Evolutionary conservation across 2,888 invertebrate species (phyloP), one percentile per base, ranked within the genome.

Genomic region (Marronus borbonicus): DNA sequence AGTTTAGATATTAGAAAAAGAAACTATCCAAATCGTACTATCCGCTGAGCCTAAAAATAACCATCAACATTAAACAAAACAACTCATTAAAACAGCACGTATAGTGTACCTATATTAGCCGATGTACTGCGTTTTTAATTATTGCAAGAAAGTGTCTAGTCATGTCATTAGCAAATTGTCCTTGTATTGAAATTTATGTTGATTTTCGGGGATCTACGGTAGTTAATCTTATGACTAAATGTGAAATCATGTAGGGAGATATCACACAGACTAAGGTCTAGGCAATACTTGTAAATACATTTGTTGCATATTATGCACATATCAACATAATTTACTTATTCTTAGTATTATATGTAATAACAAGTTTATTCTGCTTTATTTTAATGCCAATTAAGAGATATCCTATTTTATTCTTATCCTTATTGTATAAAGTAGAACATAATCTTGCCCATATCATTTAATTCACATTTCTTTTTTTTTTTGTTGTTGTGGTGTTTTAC

Each of bases 141-240:
- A 58, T 62, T 12, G 31, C 62, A 62, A 17, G 55, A 31, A 70
- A 70, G 20, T 31, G 55, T 36, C 31, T 55, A 70, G 70, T 70
- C 70, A 70, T 69, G 31, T 36, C 31, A 17, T 70, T 68, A 68
- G 24, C 50, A 68, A 70, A 31, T 58, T 58, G 55, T 70, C 55
- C 70, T 68, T 68, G 68, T 50, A 68, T 8, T 58, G 20, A 58
- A 50, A 68, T 68, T 55, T 55, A 12, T 44, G 55, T 58, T 17
- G n/a, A 31, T n/a, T 70, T 52, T 36, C 5, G 55, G 55, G 55
- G 70, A 70, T 55, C 55, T 70, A 70, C 55, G 70, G n/a, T 70
- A 52, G 31, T 14, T 50, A 20, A 12, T 58, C 17, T 8, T 20
- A 3, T 49, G 3, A 14, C n/a, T 50, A 28, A 50, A 68, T 20